Evolutionary conservation across 2,888 invertebrate species (phyloP).

Genomic region (Myopa tessellatipennis): DNA sequence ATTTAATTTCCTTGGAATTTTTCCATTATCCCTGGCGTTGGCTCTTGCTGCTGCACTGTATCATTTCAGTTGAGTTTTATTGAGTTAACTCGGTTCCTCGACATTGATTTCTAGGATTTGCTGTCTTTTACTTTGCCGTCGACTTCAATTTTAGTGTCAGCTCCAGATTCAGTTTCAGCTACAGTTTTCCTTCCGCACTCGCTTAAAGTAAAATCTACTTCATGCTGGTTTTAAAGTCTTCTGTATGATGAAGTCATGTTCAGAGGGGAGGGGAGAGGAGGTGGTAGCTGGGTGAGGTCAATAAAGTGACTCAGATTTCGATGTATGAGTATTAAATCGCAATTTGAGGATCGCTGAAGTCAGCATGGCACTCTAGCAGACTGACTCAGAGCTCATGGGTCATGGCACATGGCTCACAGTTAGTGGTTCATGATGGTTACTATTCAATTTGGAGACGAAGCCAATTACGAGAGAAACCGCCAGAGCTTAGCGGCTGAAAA

Average conservation of each 20-base stretch:
- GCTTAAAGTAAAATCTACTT: background rate
- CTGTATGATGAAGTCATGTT: background rate
- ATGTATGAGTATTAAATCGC: constrained; percentile 9
- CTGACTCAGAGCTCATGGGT: background rate
- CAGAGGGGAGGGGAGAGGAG: background rate
- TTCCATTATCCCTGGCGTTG: constrained; percentile 35
- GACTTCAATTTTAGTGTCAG: background rate
- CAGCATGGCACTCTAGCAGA: background rate
- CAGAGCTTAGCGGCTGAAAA: no score
- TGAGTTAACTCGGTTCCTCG: constrained; percentile 22
- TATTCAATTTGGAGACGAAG: constrained; percentile 25
- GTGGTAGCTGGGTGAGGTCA: background rate
- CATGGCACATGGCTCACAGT: background rate
- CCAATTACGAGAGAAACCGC: constrained; percentile 27
- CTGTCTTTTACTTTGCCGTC: background rate
- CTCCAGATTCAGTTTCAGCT: no score
- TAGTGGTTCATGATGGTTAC: constrained; percentile 1
- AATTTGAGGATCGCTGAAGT: background rate
- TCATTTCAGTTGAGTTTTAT: constrained; percentile 6
- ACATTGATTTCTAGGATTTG: constrained; percentile 29
- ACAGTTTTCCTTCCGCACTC: background rate
- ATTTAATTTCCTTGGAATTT: constrained; percentile 44
- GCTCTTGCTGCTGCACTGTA: background rate
- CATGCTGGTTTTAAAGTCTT: background rate
- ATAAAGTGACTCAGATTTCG: background rate